Evolutionary conservation across 2,797 vertebrate species (phyloP).

Genomic region (Phrynocephalus vlangalii): DNA sequence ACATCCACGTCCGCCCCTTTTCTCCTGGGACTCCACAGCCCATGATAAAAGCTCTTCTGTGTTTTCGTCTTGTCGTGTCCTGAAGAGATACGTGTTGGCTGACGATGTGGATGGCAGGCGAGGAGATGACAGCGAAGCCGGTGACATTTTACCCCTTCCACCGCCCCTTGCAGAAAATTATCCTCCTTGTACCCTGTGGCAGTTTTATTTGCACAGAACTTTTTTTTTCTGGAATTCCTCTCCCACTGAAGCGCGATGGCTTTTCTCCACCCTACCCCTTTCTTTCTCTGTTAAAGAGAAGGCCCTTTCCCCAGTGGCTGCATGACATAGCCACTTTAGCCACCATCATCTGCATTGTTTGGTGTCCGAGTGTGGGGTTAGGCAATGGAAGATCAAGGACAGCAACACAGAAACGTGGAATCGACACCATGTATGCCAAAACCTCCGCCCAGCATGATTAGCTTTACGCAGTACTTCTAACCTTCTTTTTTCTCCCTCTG

Average conservation of each 20-base stretch:
- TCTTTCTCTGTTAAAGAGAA: background rate
- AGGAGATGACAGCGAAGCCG: slow-evolving; percentile 49
- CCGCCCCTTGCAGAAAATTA: slow-evolving; percentile 23
- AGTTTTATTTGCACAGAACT: slow-evolving; percentile 45
- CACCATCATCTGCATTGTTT: background rate
- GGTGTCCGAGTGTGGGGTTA: slow-evolving; percentile 17
- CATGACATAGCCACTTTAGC: slow-evolving; percentile 62
- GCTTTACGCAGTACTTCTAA: slow-evolving; percentile 29
- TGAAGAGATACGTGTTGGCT: slow-evolving; percentile 29
- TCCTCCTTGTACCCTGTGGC: slow-evolving; percentile 53
- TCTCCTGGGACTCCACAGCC: slow-evolving; percentile 62
- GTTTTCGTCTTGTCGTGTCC: slow-evolving; percentile 75
- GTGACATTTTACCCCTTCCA: slow-evolving; percentile 50
- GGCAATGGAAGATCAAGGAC: background rate
- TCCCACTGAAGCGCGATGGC: slow-evolving; percentile 59
- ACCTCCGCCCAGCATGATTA: slow-evolving; percentile 20
- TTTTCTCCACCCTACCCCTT: slow-evolving; percentile 54
- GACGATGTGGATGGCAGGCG: background rate
- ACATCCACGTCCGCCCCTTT: slow-evolving; percentile 69
- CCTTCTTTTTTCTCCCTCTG: slow-evolving; percentile 24
- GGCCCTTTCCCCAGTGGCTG: slow-evolving; percentile 52
- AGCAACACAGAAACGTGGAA: background rate
- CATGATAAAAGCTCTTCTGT: slow-evolving; percentile 65
- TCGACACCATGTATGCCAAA: background rate
- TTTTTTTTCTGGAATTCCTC: slow-evolving; percentile 18